A percentile compares a stretch with the other conserved stretches of the same genome.
These are phyloP conservation scores for Paralvinella palmiformis DNA, from an alignment of 1,140 invertebrate genomes.

Conservation along the genomic window DNA sequence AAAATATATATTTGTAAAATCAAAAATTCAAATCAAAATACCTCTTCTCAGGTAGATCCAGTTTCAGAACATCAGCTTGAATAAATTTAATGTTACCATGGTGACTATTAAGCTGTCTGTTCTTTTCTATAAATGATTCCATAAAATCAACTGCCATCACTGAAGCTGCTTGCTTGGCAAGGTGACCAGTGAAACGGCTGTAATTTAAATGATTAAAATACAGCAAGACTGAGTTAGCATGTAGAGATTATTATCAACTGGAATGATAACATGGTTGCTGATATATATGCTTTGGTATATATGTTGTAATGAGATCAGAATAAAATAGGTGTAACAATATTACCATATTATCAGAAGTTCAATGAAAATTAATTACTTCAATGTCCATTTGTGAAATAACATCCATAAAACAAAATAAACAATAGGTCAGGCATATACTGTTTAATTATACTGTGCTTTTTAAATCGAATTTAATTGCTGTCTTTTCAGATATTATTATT, in stretches of 20 bases:
- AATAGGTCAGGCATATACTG: too few relatives aligned
- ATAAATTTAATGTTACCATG: constrained; percentile 53
- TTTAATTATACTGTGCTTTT: too few relatives aligned
- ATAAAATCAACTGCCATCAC: constrained; percentile 59
- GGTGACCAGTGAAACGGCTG: constrained; percentile 55
- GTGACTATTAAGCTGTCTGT: constrained; percentile 50
- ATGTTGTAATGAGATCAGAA: too few relatives aligned
- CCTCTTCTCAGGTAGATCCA: constrained; percentile 48
- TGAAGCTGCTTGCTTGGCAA: constrained; percentile 50
- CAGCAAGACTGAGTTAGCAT: too few relatives aligned
- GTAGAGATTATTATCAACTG: too few relatives aligned
- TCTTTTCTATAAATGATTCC: constrained; percentile 55
- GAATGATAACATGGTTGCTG: too few relatives aligned
- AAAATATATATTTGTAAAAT: constrained; percentile 50
- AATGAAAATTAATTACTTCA: constrained; percentile 1
- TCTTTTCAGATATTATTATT: too few relatives aligned
- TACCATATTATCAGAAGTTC: neutral
- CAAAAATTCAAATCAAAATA: constrained; percentile 11
- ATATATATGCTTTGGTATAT: too few relatives aligned
- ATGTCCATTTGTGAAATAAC: neutral
- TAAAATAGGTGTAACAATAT: neutral
- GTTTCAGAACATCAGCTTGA: constrained; percentile 54
- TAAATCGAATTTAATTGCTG: too few relatives aligned
- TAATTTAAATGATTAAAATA: too few relatives aligned
- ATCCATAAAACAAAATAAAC: too few relatives aligned